Percentiles rank a stretch among this genome's conserved stretches.
Evolutionary conservation across 2,113 vertebrate species (phyloP).

Genomic region (human): GRCh38 chr12:117659001-117659500

Average conservation of each 20-base stretch:
- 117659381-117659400: accelerated
- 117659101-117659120: not conserved
- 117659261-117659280: constrained; percentile 43
- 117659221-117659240: constrained; percentile 36
- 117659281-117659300: not conserved
- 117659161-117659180: not conserved
- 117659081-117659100: not conserved
- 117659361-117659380: not conserved
- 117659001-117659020: accelerated
- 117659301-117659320: not conserved
- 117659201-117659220: not conserved
- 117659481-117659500: not conserved
- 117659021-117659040: not conserved
- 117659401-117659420: not conserved
- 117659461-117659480: not conserved
- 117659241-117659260: not conserved
- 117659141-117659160: accelerated
- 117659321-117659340: not conserved
- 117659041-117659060: not conserved
- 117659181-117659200: not conserved
- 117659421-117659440: not conserved
- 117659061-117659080: too few species aligned
- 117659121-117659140: not conserved
- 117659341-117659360: not conserved
- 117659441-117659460: not conserved